These are phyloP conservation scores for Hormiphora californensis DNA, from an alignment of 37 sponge, comb jelly and placozoan species.

Conservation along the genomic window DNA sequence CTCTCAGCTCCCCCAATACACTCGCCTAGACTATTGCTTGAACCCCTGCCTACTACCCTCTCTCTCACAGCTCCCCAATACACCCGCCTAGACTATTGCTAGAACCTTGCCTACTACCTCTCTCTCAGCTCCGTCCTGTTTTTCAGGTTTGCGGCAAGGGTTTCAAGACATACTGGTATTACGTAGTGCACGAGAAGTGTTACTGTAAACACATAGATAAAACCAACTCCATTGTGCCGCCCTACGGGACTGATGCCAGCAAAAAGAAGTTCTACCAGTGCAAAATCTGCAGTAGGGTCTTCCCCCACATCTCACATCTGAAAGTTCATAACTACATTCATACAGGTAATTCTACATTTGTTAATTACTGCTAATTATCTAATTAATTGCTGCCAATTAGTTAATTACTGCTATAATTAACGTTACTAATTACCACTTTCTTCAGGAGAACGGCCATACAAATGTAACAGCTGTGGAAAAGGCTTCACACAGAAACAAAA, in stretches of 20 bases:
- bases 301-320: slow-evolving; percentile 53
- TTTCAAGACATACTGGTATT: slow-evolving; percentile 55
- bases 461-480: slow-evolving; percentile 54
- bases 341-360: not conserved
- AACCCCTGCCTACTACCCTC: too few species aligned
- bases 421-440: not conserved
- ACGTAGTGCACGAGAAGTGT: slow-evolving; percentile 54
- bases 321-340: slow-evolving; percentile 53
- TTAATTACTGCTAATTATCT: not conserved
- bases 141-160: slow-evolving; percentile 40
- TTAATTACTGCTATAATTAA: not conserved
- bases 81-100: too few species aligned
- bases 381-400: not conserved
- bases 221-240: not conserved
- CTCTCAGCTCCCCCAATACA: too few species aligned
- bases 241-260: slow-evolving; percentile 21
- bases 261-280: slow-evolving; percentile 55
- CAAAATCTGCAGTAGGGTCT: slow-evolving; percentile 24
- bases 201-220: slow-evolving; percentile 55
- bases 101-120: too few species aligned
- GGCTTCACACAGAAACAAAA: slow-evolving; percentile 50
- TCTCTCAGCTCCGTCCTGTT: too few species aligned
- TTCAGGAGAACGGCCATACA: slow-evolving; percentile 42
- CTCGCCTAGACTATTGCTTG: too few species aligned
- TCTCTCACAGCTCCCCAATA: too few species aligned